Conservation (phyloP, 2,797 vertebrate genomes). For the Tinamus major region DNA sequence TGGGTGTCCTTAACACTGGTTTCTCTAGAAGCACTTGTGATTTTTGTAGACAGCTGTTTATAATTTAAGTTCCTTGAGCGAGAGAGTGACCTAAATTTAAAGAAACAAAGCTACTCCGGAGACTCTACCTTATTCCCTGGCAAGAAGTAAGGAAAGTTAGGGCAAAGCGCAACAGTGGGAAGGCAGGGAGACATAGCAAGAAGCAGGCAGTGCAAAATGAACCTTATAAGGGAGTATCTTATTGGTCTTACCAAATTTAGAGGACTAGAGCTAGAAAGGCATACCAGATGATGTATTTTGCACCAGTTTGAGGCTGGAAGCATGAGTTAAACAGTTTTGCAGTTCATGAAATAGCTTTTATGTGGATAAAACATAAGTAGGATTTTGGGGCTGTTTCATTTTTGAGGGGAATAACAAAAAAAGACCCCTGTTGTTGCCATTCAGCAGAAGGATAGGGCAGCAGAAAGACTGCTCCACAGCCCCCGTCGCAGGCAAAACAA, state of each 20-base stretch:
- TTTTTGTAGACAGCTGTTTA: conserved; percentile 54
- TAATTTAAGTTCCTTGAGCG: conserved; percentile 48
- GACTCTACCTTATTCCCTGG: conserved; percentile 16
- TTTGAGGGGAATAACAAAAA: not conserved
- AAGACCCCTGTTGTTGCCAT: not conserved
- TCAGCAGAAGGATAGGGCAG: not conserved
- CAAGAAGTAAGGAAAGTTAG: conserved; percentile 40
- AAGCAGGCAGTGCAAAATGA: conserved; percentile 42
- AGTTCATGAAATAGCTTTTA: not conserved
- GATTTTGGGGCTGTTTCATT: no score
- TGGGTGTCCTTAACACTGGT: not conserved
- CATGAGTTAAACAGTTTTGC: not conserved
- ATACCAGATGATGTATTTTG: not conserved
- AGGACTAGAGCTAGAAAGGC: conserved; percentile 2
- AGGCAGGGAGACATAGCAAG: conserved; percentile 1
- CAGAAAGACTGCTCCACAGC: not conserved
- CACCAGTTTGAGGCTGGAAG: not conserved
- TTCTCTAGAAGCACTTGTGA: conserved; percentile 21
- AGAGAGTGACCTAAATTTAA: conserved; percentile 30
- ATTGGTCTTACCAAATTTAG: conserved; percentile 50
- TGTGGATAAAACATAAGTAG: not conserved
- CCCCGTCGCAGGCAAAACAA: not conserved
- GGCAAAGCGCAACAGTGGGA: conserved; percentile 41
- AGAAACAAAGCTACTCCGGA: conserved; percentile 38
- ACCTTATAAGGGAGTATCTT: conserved; percentile 53